Base-by-base conservation (phyloP, 2,888 invertebrate genomes). In the Caenorhabditis sp. region DNA sequence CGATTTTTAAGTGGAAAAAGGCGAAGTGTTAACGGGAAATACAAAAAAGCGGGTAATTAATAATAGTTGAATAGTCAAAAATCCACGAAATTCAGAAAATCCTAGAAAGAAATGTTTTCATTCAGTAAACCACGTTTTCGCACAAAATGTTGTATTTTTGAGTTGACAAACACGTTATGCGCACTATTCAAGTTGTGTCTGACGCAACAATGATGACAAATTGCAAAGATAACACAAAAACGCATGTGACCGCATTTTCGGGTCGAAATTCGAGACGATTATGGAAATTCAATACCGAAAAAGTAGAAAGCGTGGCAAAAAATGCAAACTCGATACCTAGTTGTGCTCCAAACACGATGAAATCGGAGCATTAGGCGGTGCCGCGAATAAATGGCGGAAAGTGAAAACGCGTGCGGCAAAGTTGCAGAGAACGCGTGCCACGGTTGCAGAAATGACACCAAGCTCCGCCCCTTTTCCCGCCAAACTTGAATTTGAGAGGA, bases 191-290 rank as follows among this genome's bases (percentile, higher is more conserved):
- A 52, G 15, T 43, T 37, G n/a, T n/a, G 37, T 26, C 56, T 74
- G 73, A 74, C 53, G 73, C 48, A 74, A 74, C 32, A 74, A 74
- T 48, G 66, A 66, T 74, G 73, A 74, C 73, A 74, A 61, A 65
- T 66, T 65, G 53, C 71, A 72, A 52, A 48, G 58, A 68, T 68
- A 59, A 45, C 53, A 39, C 17, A 53, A 26, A n/a, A 32, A 68
- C 50, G 52, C 52, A 43, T 68, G 66, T 58, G 68, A 68, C 68
- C 59, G 58, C 58, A 58, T 26, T 24, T 37, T 20, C 17, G 37
- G 27, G 39, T 32, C 41, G 68, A 59, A 68, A 68, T 52, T 68
- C 59, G 68, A 68, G 68, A 52, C 20, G 52, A 41, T 68, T 52
- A 68, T 50, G 68, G 68, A 52, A 68, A 68, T 68, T 52, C 32